Evolutionary conservation across 2,113 vertebrate species (phyloP), one percentile per base, ranked within the genome.

Genomic region (Aptenodytes patagonicus): DNA sequence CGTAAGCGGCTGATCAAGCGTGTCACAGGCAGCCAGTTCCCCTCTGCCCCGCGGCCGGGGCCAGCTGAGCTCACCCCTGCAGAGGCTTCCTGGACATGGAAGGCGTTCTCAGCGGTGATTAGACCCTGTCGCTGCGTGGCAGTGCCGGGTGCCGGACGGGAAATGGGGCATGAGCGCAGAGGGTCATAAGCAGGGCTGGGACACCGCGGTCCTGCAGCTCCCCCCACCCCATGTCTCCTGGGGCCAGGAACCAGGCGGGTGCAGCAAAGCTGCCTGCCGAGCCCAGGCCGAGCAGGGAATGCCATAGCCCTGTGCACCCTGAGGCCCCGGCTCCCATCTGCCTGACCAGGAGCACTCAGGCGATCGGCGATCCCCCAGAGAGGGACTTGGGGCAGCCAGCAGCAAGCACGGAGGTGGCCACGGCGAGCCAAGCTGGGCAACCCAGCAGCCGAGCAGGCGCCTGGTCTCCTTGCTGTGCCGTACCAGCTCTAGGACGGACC

Each of bases 351-450:
- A 31, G 47, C 24, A 17, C 20, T 12, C 2, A 2, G 40, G 31
- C 6, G 0, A 42, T 38, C 1, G 25, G 42, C 15, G 4, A 17
- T 14, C 66, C 44, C 52, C 44, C 44, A 16, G n/a, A 16, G 17
- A 20, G 42, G 32, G 34, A 21, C 55, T 69, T 2, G 1, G 64
- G 57, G 40, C 72, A 71, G 72, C 40, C 6, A 1, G 13, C 64
- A 40, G 19, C 1, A 0, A 47, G 44, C 2, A 2, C 1, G 1
- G 58, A 29, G 22, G 28, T 1, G 6, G 18, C 44, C 52, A 22
- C 28, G 2, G 52, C 1, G 1, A 82, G 61, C 46, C 44, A 51
- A 75, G 32, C 36, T 4, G 1, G 49, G 19, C 49, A 55, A 32
- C 24, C 60, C 49, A 34, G n/a, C 49, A 57, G 58, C n/a, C 7